Evolutionary conservation across 2,888 invertebrate genomes (phyloP).

Genomic region (Strigamia maritima): DNA sequence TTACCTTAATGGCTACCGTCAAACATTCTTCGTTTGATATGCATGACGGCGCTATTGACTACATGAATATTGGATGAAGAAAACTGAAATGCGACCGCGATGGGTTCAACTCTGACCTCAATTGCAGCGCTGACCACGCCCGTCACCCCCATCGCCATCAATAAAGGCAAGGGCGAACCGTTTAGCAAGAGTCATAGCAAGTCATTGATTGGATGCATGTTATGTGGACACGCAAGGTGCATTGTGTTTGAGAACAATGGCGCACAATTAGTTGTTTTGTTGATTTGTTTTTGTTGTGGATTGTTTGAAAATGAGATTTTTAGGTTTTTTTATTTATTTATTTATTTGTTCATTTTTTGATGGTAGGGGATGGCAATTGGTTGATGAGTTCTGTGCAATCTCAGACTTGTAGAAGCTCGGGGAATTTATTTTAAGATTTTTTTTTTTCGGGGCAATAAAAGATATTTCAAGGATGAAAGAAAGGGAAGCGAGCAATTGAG

Average conservation of each 20-base stretch:
- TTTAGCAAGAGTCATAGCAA: not conserved
- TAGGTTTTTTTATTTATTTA: not conserved
- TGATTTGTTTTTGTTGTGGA: not conserved
- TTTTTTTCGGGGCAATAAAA: constrained; percentile 11
- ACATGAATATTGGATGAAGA: constrained; percentile 29
- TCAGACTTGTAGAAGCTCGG: not conserved
- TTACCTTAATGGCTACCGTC: constrained; percentile 20
- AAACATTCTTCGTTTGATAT: not conserved
- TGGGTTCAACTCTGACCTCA: constrained; percentile 18
- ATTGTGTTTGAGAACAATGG: not conserved
- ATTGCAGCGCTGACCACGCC: constrained; percentile 23
- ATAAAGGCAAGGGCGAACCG: constrained; percentile 25
- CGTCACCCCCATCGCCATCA: not conserved
- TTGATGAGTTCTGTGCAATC: constrained; percentile 9
- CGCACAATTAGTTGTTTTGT: not conserved
- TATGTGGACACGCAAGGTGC: constrained; percentile 16
- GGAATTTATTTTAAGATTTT: not conserved
- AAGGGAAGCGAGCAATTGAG: constrained; percentile 31
- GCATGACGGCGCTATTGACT: constrained; percentile 17
- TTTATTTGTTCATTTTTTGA: not conserved
- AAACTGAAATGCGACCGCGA: not conserved
- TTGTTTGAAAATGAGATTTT: not conserved
- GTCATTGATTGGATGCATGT: not conserved
- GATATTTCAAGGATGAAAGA: constrained; percentile 16
- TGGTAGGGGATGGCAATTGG: not conserved